phyloP scores from a whole-genome alignment of 2,113 vertebrate genomes.

The Naja naja region DNA sequence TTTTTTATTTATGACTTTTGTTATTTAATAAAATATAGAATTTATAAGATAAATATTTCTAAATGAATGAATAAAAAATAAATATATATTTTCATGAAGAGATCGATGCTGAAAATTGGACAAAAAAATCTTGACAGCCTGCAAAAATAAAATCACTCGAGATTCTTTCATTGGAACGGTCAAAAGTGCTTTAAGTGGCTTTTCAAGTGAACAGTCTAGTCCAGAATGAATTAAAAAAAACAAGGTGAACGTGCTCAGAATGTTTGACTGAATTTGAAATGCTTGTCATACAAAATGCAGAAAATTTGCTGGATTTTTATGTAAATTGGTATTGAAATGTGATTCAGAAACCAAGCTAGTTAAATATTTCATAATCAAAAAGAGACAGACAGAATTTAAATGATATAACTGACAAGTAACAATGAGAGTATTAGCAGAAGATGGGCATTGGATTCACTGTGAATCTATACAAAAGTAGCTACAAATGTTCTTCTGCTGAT shows the following conservation, averaged over 20 bases:
- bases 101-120: not conserved
- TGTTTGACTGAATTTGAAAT: not conserved
- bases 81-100: not conserved
- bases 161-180: not conserved
- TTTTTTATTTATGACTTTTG: too few relatives aligned
- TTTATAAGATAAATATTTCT: not conserved
- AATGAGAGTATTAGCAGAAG: not conserved
- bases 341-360: not conserved
- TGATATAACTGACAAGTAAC: not conserved
- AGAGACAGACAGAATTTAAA: not conserved
- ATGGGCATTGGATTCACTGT: not conserved
- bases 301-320: not conserved
- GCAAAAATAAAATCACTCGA: not conserved
- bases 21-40: too few relatives aligned
- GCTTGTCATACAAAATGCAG: not conserved
- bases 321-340: not conserved
- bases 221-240: not conserved
- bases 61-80: not conserved
- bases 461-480: not conserved
- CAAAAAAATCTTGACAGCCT: not conserved
- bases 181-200: not conserved
- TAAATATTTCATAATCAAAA: not conserved
- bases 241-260: not conserved
- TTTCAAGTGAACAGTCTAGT: not conserved
- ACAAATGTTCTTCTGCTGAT: not conserved